Evolutionary conservation across 2,113 vertebrate genomes (phyloP), one percentile per base, ranked within the genome.

Genomic region (Emberiza fucata): DNA sequence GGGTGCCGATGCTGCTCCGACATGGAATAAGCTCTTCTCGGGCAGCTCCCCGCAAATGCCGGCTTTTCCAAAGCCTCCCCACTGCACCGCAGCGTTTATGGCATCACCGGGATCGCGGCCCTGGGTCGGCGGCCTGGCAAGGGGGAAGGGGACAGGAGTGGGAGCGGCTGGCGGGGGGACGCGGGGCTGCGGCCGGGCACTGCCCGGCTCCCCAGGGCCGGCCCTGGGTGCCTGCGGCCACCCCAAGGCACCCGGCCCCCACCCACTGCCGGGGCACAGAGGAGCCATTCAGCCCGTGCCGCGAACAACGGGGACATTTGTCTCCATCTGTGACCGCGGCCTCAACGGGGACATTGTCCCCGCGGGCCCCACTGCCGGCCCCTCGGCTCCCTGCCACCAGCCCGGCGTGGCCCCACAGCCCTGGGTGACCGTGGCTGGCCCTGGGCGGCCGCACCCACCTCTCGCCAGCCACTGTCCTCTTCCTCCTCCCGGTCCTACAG

Each of bases 341-440:
- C 60, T 97, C 90, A 97, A 97, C 42, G 23, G 82, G 53, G 90
- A 86, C 96, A 97, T 95, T 97, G 97, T 97, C 79, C 45, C 93
- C 2, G 3, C 23, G 16, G 18, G 54, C 42, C 79, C 59, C 40
- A 2, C 11, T 2, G 83, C 69, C 39, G 19, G 94, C 73, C 92
- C 81, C 81, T 80, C 63, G 33, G 59, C 83, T 80, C 68, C 50
- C 71, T 23, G 33, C 92, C 81, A 70, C 71, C 72, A 3, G 81
- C 92, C 68, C 4, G 8, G 16, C 69, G 29, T 4, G 47, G 83
- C 63, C 72, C 59, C 35, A 3, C 28, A 12, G 25, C 50, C 20
- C 60, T 5, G 15, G 64, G 44, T 7, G 73, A 19, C 3, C 3
- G 7, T 2, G 59, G 84, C 76, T 2, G 31, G 5, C 51, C 57